Conservation (phyloP, 2,888 invertebrate genomes). For the Mesoligia furuncula region DNA sequence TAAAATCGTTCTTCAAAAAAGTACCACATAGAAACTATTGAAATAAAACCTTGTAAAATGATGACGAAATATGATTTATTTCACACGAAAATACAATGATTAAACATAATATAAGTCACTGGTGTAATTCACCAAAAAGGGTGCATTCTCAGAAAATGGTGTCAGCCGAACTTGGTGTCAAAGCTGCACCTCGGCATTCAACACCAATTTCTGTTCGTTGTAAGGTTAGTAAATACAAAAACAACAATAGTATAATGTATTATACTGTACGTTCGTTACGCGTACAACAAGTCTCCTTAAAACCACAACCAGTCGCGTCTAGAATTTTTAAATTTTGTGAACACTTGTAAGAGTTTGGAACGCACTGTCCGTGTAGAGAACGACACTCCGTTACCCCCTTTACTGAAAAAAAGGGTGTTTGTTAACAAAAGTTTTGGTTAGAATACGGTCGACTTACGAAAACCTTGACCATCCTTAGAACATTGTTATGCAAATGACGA, state of each 20-base stretch:
- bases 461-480: not conserved
- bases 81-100: not conserved
- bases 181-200: not conserved
- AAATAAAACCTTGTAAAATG: constrained; percentile 7
- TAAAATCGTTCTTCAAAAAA: not conserved
- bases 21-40: not conserved
- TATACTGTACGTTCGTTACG: not conserved
- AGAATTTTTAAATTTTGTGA: not conserved
- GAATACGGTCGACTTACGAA: not conserved
- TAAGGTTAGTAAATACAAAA: no score
- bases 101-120: not conserved
- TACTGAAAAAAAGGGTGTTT: constrained; percentile 46
- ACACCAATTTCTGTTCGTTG: not conserved
- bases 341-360: constrained; percentile 10
- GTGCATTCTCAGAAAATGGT: not conserved
- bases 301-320: constrained; percentile 19
- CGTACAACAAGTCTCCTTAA: constrained; percentile 22
- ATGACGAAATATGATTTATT: not conserved
- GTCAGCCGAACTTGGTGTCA: not conserved
- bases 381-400: constrained; percentile 17
- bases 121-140: not conserved
- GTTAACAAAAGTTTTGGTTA: constrained; percentile 7
- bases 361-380: constrained; percentile 15
- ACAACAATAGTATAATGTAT: not conserved
- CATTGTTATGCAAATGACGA: not conserved